Evolutionary conservation across 2,888 invertebrate species (phyloP).

Genomic region (Heliconius hortense): DNA sequence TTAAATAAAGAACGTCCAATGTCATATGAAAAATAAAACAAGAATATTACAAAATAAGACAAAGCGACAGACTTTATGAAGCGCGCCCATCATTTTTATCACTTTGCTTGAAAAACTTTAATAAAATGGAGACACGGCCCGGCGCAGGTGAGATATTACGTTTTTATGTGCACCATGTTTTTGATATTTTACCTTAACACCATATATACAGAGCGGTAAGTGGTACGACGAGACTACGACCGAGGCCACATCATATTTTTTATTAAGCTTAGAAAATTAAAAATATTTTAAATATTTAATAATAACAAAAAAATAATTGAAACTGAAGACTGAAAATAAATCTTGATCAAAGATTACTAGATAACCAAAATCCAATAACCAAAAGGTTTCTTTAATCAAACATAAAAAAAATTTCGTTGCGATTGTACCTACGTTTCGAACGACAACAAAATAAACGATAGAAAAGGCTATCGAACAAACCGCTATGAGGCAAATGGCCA

Average conservation of each 20-base stretch:
- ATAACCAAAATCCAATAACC: not conserved
- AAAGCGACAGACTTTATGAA: slow-evolving; percentile 59
- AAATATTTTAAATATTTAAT: slow-evolving; percentile 6
- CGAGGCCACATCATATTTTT: not conserved
- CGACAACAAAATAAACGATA: slow-evolving; percentile 42
- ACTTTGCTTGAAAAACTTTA: slow-evolving; percentile 73
- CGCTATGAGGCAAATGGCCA: slow-evolving; percentile 51
- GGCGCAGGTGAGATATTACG: slow-evolving; percentile 65
- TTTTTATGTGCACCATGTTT: slow-evolving; percentile 67
- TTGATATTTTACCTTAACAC: slow-evolving; percentile 57
- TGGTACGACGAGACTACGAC: not conserved
- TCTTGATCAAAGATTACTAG: not conserved
- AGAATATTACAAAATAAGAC: slow-evolving; percentile 63
- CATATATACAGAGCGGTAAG: slow-evolving; percentile 24
- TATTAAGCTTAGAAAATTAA: slow-evolving; percentile 6
- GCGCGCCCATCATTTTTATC: slow-evolving; percentile 72
- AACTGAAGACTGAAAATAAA: not conserved
- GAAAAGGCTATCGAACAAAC: slow-evolving; percentile 43
- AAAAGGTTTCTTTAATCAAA: not conserved
- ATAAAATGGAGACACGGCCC: slow-evolving; percentile 65
- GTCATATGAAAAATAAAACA: slow-evolving; percentile 42
- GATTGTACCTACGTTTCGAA: slow-evolving; percentile 38
- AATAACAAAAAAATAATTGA: not conserved
- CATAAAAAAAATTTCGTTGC: not conserved
- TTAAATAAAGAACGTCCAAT: slow-evolving; percentile 22